phyloP scores from a whole-genome alignment of 2,797 vertebrate species.

The Neoniphon sammara region DNA sequence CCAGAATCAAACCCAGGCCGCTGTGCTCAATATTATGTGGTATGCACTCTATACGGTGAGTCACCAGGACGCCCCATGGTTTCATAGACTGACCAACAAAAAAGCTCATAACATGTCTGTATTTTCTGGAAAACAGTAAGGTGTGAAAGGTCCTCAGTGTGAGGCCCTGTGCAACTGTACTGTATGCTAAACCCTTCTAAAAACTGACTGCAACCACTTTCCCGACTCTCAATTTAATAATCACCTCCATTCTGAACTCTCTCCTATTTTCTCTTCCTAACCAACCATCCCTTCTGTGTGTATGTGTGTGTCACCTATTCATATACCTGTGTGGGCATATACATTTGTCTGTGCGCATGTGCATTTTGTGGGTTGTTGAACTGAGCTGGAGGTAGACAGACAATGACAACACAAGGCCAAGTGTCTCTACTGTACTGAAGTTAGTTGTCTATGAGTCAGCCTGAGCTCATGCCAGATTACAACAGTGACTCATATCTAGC shows the following conservation, averaged over 20 bases:
- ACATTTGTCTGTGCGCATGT: constrained; percentile 9
- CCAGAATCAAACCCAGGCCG: no score
- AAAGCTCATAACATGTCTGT: neutral
- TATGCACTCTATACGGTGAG: no score
- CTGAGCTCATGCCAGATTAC: constrained; percentile 64
- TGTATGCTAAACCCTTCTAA: no score
- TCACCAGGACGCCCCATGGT: no score
- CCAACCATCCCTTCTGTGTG: neutral
- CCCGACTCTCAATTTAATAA: neutral
- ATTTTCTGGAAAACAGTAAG: neutral
- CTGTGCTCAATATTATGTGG: no score
- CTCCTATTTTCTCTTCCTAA: neutral
- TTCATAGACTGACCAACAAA: no score
- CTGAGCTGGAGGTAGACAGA: constrained; percentile 14
- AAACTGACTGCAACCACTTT: neutral
- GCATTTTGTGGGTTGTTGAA: constrained; percentile 10
- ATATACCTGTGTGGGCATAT: constrained; percentile 3
- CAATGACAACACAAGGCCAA: constrained; percentile 49
- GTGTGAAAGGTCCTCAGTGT: no score
- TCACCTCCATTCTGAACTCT: neutral
- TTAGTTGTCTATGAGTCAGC: constrained; percentile 44
- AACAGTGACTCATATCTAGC: constrained; percentile 56
- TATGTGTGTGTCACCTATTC: constrained; percentile 7
- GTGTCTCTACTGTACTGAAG: constrained; percentile 45
- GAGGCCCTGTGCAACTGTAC: no score